phyloP scores from a whole-genome alignment of 2,888 invertebrate species.

The Polietes domitor region DNA sequence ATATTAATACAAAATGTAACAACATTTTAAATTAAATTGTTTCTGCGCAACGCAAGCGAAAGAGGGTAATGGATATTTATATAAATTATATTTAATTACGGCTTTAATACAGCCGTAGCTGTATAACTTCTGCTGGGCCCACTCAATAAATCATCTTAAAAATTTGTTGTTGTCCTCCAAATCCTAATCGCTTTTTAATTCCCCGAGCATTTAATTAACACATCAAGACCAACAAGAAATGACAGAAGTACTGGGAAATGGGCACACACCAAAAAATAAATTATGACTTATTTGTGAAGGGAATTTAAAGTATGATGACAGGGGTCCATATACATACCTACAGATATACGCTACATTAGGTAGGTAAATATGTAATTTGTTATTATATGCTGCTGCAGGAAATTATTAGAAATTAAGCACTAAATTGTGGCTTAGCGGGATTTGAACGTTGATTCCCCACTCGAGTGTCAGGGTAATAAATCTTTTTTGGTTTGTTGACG shows the following conservation, averaged over 20 bases:
- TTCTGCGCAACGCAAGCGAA: not conserved
- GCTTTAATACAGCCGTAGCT: too few relatives aligned
- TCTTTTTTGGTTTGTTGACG: slow-evolving; percentile 13
- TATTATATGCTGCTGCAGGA: not conserved
- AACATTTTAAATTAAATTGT: slow-evolving; percentile 8
- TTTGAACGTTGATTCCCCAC: not conserved
- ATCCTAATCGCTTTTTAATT: slow-evolving; percentile 10
- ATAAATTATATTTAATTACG: not conserved
- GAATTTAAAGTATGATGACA: not conserved
- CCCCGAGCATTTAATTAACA: not conserved
- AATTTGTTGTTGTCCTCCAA: not conserved
- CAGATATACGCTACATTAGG: too few relatives aligned
- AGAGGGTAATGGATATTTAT: not conserved
- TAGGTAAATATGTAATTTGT: too few relatives aligned
- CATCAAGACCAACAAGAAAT: not conserved
- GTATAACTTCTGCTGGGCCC: not conserved
- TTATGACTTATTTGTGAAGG: not conserved
- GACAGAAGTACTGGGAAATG: too few relatives aligned
- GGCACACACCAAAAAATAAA: not conserved
- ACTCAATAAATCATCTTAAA: not conserved
- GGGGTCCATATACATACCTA: not conserved
- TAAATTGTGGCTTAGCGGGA: slow-evolving; percentile 19
- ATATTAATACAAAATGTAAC: not conserved
- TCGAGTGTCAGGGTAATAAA: slow-evolving; percentile 35
- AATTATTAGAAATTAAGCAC: slow-evolving; percentile 28